These are phyloP conservation scores for Grapholita molesta DNA, from an alignment of 1,140 invertebrate species.

Conservation along the genomic window DNA sequence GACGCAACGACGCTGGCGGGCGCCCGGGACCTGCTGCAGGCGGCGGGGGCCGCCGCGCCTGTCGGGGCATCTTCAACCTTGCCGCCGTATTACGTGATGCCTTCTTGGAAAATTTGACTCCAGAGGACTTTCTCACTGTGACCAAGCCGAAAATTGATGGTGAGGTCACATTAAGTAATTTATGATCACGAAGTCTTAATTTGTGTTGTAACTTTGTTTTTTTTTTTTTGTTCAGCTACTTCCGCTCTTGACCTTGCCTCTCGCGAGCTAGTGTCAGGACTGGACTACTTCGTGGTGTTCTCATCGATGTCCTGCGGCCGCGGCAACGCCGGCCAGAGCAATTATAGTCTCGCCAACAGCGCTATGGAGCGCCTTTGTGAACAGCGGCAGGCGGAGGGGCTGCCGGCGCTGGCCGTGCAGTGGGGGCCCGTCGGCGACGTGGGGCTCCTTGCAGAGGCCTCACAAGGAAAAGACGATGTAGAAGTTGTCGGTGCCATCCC, in stretches of 20 bases:
- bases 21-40: constrained; percentile 84
- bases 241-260: constrained; percentile 87
- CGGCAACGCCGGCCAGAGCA: constrained; percentile 96
- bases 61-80: constrained; percentile 97
- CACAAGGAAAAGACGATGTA: constrained; percentile 76
- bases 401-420: constrained; percentile 91
- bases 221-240: constrained; percentile 68
- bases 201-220: too few relatives aligned
- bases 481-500: constrained; percentile 58
- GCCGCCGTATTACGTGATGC: constrained; percentile 93
- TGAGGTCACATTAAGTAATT: constrained; percentile 79
- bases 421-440: constrained; percentile 99
- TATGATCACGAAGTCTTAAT: too few relatives aligned
- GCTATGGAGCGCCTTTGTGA: constrained; percentile 97
- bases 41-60: constrained; percentile 85
- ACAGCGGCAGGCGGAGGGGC: constrained; percentile 85
- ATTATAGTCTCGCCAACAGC: constrained; percentile 97
- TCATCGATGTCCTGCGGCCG: constrained; percentile 97
- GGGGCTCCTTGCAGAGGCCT: constrained; percentile 91
- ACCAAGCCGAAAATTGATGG: constrained; percentile 90
- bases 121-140: constrained; percentile 87
- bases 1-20: constrained; percentile 83
- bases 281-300: constrained; percentile 96
- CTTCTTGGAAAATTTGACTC: constrained; percentile 92
- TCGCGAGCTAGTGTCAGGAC: constrained; percentile 84